Percentiles rank a stretch among this genome's conserved stretches.
Conservation (phyloP, 2,113 vertebrate species). For the Aegotheles bennettii region DNA sequence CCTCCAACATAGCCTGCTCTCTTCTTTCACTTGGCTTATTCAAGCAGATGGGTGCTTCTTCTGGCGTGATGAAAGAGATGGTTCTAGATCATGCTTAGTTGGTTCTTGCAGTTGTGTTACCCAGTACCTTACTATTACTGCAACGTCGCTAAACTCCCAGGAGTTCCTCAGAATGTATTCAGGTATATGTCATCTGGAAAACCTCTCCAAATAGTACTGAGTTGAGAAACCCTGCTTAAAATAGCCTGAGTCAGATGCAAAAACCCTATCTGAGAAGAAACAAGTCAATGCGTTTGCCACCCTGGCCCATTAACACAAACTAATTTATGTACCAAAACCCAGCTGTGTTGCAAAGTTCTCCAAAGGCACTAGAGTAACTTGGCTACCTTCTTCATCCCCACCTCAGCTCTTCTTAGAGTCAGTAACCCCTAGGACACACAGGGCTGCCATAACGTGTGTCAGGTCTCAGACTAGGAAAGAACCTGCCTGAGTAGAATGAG, state of each 20-base stretch:
- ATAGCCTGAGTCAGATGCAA: background rate
- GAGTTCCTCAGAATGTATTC: background rate
- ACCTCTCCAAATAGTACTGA: background rate
- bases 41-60: background rate
- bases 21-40: background rate
- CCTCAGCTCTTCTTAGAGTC: background rate
- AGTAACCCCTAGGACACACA: background rate
- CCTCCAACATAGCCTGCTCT: background rate
- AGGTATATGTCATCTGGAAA: background rate
- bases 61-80: background rate
- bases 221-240: background rate
- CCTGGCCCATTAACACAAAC: background rate
- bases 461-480: background rate
- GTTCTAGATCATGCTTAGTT: background rate
- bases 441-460: background rate
- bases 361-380: background rate
- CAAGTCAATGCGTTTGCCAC: background rate
- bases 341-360: background rate
- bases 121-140: background rate
- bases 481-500: background rate
- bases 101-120: background rate
- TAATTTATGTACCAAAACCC: background rate
- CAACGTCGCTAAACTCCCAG: background rate
- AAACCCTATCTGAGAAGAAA: background rate
- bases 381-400: background rate